Percentiles rank a stretch among this genome's conserved stretches.
phyloP scores from a whole-genome alignment of 1,140 invertebrate genomes.

The Heterodera carotae region DNA sequence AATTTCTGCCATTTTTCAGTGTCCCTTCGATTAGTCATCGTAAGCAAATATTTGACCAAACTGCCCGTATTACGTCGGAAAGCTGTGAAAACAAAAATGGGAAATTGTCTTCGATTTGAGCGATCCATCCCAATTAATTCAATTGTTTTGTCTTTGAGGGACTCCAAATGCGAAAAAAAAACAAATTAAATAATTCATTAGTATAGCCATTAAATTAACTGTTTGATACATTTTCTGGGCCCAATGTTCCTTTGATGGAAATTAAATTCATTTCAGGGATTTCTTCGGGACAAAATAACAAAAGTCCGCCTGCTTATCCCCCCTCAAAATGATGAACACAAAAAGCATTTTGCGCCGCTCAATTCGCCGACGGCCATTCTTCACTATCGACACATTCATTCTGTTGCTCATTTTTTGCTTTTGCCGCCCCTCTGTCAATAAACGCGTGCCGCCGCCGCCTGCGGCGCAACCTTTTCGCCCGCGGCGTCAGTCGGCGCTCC shows the following conservation, averaged over 20 bases:
- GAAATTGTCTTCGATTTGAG: too few species aligned
- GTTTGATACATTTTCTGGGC: too few species aligned
- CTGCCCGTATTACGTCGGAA: not conserved
- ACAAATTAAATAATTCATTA: too few species aligned
- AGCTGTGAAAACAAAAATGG: not conserved
- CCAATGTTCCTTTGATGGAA: too few species aligned
- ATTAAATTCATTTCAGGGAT: too few species aligned
- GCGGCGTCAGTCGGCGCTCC: conserved; percentile 1
- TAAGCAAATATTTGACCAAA: not conserved
- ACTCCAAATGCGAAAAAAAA: too few species aligned
- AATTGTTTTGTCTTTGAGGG: not conserved
- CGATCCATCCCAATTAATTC: not conserved
- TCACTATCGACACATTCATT: not conserved
- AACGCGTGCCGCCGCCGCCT: not conserved
- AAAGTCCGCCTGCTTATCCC: too few species aligned
- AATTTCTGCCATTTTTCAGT: not conserved
- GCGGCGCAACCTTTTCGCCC: not conserved
- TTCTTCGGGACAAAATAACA: too few species aligned
- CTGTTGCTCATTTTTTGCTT: not conserved
- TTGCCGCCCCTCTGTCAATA: not conserved
- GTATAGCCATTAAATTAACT: too few species aligned
- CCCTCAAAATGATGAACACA: not conserved
- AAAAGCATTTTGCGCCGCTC: too few species aligned
- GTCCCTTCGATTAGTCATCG: not conserved
- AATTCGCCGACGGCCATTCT: not conserved